Percentiles rank a stretch among this genome's conserved stretches.
Evolutionary conservation across 2,113 vertebrate genomes (phyloP).

Genomic region (mouse (Mus musculus)): GRCm39 chr11:69913501-69914000

Average conservation of each 20-base stretch:
- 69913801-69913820: not conserved
- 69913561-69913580: not conserved
- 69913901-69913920: not conserved
- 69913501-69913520: conserved; percentile 2
- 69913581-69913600: not conserved
- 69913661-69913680: not conserved
- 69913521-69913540: conserved; percentile 15
- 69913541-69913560: not conserved
- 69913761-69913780: no score
- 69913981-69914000: not conserved
- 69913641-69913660: not conserved
- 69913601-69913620: not conserved
- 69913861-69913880: not conserved
- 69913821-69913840: not conserved
- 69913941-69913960: not conserved
- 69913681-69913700: not conserved
- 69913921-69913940: not conserved
- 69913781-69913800: not conserved
- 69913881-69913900: not conserved
- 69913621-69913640: not conserved
- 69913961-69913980: not conserved
- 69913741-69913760: no score
- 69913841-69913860: not conserved
- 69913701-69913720: not conserved
- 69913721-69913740: not conserved